Conservation (phyloP, 2,888 invertebrate species). For the Amphipyra berbera region DNA sequence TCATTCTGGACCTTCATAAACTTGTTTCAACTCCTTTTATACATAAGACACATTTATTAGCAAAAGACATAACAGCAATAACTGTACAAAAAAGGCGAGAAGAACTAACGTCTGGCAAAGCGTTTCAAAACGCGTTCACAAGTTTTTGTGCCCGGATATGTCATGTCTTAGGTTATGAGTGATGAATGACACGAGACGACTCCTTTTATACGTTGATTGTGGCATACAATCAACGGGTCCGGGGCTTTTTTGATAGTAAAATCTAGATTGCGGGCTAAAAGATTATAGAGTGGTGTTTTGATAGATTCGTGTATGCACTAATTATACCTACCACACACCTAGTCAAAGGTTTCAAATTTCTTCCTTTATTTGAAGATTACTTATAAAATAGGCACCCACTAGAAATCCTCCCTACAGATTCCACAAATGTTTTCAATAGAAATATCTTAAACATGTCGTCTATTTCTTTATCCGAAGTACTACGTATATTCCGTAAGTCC, state of each 20-base stretch:
- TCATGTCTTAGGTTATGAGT: constrained; percentile 47
- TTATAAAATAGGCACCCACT: neutral
- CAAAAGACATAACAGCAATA: constrained; percentile 20
- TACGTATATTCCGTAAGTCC: constrained; percentile 28
- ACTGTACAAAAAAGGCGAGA: constrained; percentile 6
- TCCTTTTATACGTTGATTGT: constrained; percentile 35
- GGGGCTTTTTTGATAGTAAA: constrained; percentile 45
- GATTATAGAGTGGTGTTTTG: constrained; percentile 47
- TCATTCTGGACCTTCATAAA: neutral
- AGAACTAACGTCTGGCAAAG: constrained; percentile 37
- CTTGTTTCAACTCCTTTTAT: neutral
- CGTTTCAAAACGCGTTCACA: constrained; percentile 26
- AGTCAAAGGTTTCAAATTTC: no score
- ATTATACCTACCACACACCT: no score
- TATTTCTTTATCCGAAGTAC: constrained; percentile 38
- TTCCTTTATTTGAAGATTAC: no score
- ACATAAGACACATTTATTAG: constrained; percentile 2
- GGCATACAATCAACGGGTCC: constrained; percentile 31
- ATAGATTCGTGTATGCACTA: no score
- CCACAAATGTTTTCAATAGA: constrained; percentile 15
- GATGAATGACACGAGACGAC: constrained; percentile 47
- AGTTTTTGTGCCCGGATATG: constrained; percentile 46
- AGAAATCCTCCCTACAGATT: constrained; percentile 6
- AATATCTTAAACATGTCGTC: constrained; percentile 16
- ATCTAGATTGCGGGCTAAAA: constrained; percentile 50